Evolutionary conservation across 2,888 invertebrate species (phyloP), one percentile per base, ranked within the genome.

Genomic region (Trachelus tabidus): DNA sequence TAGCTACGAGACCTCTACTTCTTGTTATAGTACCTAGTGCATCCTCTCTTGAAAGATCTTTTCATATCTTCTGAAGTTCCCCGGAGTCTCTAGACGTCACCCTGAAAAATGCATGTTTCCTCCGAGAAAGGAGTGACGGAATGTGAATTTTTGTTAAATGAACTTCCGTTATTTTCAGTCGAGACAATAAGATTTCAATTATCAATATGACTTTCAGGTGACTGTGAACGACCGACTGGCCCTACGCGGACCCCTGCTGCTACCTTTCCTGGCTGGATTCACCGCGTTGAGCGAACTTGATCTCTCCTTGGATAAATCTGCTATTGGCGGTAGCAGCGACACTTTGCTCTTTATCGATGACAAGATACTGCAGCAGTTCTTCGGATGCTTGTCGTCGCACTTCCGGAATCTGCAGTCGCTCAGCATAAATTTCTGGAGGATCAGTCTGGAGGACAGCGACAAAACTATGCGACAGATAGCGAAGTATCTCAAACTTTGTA

Each of bases 281-380:
- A 92, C 92, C 15, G 92, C 92, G 37, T 88, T 93, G 68, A 92
- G 92, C 80, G 93, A 93, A 83, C 89, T 93, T 34, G 93, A 93
- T 83, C 87, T 93, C 33, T 92, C 93, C 23, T 90, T 93, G 76
- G 92, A 92, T 83, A 92, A 92, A 79, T 92, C 92, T 3, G 91
- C 92, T 2, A 88, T 92, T 76, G 92, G 91, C 11, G 90, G 90
- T 23, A 89, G 89, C 76, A 91, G 91, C 71, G 85, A 87, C 1
- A 87, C 89, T 9, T 79, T 87, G 4, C 81, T 89, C 30, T 89
- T 92, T 80, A 92, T 93, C 80, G 92, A 93, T 85, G 93, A 93
- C 84, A 92, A 92, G 81, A 91, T 92, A 73, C 88, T 93, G 40
- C 87, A 92, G 35, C 88, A 90, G 69, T 93, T 93, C 87, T 93